These are phyloP conservation scores for Saccostrea glomerata DNA, from an alignment of 1,140 invertebrate species.

Conservation along the genomic window DNA sequence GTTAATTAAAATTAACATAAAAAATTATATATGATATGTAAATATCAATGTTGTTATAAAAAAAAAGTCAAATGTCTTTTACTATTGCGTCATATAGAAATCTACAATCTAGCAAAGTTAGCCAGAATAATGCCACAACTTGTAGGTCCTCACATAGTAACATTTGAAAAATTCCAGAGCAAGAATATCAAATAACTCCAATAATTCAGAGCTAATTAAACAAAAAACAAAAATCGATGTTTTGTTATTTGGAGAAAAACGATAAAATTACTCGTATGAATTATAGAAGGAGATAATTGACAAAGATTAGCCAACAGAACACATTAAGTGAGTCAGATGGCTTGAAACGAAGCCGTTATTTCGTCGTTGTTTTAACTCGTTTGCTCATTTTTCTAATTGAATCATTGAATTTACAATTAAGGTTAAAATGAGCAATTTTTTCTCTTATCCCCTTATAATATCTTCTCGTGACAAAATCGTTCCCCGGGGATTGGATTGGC, in stretches of 20 bases:
- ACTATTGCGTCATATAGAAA: too few species aligned
- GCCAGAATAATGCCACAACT: background rate
- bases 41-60: too few species aligned
- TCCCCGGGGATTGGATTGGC: conserved; percentile 1
- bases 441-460: conserved; percentile 19
- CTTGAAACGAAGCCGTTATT: background rate
- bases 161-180: conserved; percentile 13
- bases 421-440: conserved; percentile 32
- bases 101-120: too few species aligned
- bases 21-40: too few species aligned
- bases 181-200: conserved; percentile 20
- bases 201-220: conserved; percentile 25
- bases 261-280: conserved; percentile 32
- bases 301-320: conserved; percentile 25
- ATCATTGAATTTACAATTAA: conserved; percentile 31
- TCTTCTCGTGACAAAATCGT: conserved; percentile 26
- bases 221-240: conserved; percentile 5
- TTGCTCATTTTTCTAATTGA: conserved; percentile 32
- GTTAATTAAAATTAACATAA: too few species aligned
- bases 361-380: conserved; percentile 21
- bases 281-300: conserved; percentile 7
- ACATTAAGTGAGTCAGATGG: conserved; percentile 24
- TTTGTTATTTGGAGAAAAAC: conserved; percentile 5
- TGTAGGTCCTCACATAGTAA: background rate
- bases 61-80: too few species aligned